A percentile compares a stretch with the other conserved stretches of the same genome.
phyloP scores from a whole-genome alignment of 1,140 invertebrate genomes.

The Cataglyphis hispanica region DNA sequence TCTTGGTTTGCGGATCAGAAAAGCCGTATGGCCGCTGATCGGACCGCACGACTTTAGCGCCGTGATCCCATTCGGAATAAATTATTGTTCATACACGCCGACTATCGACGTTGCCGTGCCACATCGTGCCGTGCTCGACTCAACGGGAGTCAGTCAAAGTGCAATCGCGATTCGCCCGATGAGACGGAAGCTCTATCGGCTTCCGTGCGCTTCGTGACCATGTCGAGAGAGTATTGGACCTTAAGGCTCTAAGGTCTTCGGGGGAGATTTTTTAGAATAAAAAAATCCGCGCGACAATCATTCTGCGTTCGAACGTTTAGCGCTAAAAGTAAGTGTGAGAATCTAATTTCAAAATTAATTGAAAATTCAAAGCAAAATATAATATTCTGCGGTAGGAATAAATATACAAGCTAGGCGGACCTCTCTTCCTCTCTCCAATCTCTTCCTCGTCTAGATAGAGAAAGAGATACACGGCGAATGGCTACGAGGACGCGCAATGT shows the following conservation, averaged over 20 bases:
- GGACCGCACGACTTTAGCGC: constrained; percentile 67
- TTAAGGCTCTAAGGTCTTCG: not conserved
- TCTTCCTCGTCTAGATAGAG: constrained; percentile 48
- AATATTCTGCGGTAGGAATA: not conserved
- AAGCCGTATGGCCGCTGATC: constrained; percentile 63
- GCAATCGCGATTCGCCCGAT: constrained; percentile 67
- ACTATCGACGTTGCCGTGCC: constrained; percentile 43
- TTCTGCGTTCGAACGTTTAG: not conserved
- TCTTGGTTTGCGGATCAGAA: constrained; percentile 68
- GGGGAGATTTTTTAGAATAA: constrained; percentile 1
- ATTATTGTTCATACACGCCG: constrained; percentile 70
- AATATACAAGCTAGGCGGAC: constrained; percentile 12
- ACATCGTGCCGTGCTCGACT: not conserved
- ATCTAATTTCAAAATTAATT: not conserved
- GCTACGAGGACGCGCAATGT: constrained; percentile 70
- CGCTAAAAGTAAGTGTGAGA: not conserved
- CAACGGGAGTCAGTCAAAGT: constrained; percentile 59
- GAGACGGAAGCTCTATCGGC: constrained; percentile 60
- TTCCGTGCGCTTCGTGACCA: constrained; percentile 68
- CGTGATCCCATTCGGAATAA: constrained; percentile 71
- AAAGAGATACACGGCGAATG: constrained; percentile 42
- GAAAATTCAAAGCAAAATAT: not conserved
- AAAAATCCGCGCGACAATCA: not conserved
- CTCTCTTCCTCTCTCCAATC: constrained; percentile 34
- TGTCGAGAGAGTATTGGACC: not conserved